phyloP scores from a whole-genome alignment of 1,140 invertebrate species.

The Chionoecetes opilio region DNA sequence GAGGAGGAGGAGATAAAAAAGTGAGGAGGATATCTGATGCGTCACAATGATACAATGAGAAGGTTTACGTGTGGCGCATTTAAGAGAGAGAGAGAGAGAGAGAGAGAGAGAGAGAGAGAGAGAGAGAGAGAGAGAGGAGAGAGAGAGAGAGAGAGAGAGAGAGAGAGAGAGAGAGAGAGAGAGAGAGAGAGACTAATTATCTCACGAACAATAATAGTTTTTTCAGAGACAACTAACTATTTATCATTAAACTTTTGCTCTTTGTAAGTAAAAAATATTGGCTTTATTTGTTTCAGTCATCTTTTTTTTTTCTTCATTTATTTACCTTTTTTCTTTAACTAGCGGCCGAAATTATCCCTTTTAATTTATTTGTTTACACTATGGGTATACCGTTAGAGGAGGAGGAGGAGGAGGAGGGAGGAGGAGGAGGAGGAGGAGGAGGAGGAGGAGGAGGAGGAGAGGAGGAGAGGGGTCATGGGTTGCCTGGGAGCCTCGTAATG shows the following conservation, averaged over 20 bases:
- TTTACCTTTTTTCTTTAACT: background rate
- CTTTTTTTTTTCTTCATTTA: background rate
- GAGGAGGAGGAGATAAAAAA: too few relatives aligned
- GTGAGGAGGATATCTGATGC: too few relatives aligned
- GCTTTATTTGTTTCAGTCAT: background rate
- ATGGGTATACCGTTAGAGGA: background rate
- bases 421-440: too few relatives aligned
- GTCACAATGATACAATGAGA: background rate
- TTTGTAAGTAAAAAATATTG: background rate
- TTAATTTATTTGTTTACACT: background rate
- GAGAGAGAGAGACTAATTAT: background rate
- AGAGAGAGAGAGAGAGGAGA: slow-evolving; percentile 34
- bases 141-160: slow-evolving; percentile 48
- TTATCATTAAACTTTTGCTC: background rate
- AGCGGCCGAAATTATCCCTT: background rate
- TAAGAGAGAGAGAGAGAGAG: background rate
- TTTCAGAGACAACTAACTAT: background rate
- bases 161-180: slow-evolving; percentile 41
- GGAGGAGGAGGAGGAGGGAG: background rate
- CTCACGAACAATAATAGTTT: background rate
- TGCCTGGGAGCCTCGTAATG: background rate
- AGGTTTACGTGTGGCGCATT: too few relatives aligned
- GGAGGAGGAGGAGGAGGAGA: background rate
- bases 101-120: slow-evolving; percentile 27
- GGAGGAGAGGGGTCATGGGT: slow-evolving; percentile 8